A percentile compares a stretch with the other conserved stretches of the same genome.
Evolutionary conservation across 2,113 vertebrate species (phyloP).

Genomic region (Gallinago paraguaiae): DNA sequence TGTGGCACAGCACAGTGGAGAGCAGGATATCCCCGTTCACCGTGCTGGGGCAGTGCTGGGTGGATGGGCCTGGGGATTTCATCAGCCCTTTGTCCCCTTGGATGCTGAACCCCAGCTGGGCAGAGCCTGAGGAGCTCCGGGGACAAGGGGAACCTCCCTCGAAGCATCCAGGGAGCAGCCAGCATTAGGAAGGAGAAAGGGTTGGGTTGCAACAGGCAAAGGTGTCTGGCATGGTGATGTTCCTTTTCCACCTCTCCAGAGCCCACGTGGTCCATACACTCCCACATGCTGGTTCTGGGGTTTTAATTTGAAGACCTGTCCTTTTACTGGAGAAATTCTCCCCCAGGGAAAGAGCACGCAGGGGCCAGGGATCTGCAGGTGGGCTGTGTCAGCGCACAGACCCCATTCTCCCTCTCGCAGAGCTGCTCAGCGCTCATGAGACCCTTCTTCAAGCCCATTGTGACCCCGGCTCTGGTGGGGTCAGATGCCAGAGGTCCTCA

Average conservation of each 20-base stretch:
- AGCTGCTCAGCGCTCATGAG: not conserved
- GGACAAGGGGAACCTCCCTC: not conserved
- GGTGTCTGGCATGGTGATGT: not conserved
- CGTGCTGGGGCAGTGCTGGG: not conserved
- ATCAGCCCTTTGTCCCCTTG: not conserved
- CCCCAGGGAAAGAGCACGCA: not conserved
- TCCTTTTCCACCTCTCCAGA: not conserved
- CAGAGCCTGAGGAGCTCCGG: not conserved
- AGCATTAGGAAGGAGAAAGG: not conserved
- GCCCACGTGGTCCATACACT: fast-evolving
- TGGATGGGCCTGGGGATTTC: not conserved
- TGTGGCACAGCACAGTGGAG: fast-evolving
- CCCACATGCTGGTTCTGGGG: not conserved
- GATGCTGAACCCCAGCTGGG: not conserved
- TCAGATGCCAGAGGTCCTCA: not conserved
- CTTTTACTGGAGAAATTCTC: not conserved
- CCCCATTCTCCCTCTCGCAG: not conserved
- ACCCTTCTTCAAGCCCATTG: not conserved
- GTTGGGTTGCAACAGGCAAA: not conserved
- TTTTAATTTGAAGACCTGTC: not conserved
- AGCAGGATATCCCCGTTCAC: not conserved
- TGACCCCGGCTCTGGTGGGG: fast-evolving
- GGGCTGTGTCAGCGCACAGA: not conserved
- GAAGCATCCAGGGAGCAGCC: not conserved
- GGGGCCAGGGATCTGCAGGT: not conserved